Base-by-base conservation (phyloP, 2,113 vertebrate genomes). In the Danio rerio region DNA sequence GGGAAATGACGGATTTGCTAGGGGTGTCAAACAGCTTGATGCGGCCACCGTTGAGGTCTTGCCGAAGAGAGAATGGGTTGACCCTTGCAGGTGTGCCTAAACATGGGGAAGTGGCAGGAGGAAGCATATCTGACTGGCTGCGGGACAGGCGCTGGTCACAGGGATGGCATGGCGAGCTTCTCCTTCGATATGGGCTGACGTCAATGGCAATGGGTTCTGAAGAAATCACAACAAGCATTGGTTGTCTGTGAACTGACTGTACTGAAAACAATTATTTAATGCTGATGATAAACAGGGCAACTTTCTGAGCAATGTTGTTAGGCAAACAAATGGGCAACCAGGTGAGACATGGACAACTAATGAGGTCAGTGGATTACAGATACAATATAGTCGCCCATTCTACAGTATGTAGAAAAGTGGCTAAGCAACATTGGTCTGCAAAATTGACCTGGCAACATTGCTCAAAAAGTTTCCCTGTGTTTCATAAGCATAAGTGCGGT, bases 1-100 rank as follows among this genome's bases (percentile, higher is more conserved):
- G 91, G 0, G 96, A 96, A 74, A 96, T 92, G 82, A 95, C 92
- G 0, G 96, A 97, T 89, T 96, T 98, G 94, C 95, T 98, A 1
- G 96, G 96, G 0, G 94, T 96, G 89, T 98, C 96, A 2, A 96
- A 92, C 50, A 99, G 95, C 90, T 99, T 99, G 86, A 96, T 97
- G 75, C 94, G 93, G 3, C 97, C 97, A 0, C 97, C 96, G 7
- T 96, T 96, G 69, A 98, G 92, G 90, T 98, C 97, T 87, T 96
- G 94, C 5, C 96, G 93, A 31, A 95, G 94, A 49, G 97, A 98
- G 89, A 99, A 99, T 5, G 97, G 97, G 89, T 98, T 99, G 87
- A 98, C 88, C 3, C 96, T 93, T 0, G 88, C 88, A 0, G 92
- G 93, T 0, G 59, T 93, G 68, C 95, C 95, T 20, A 94, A 84